Percentiles rank a stretch among this genome's conserved stretches.
Conservation (phyloP, 1,140 invertebrate species). For the Nebria ingens region DNA sequence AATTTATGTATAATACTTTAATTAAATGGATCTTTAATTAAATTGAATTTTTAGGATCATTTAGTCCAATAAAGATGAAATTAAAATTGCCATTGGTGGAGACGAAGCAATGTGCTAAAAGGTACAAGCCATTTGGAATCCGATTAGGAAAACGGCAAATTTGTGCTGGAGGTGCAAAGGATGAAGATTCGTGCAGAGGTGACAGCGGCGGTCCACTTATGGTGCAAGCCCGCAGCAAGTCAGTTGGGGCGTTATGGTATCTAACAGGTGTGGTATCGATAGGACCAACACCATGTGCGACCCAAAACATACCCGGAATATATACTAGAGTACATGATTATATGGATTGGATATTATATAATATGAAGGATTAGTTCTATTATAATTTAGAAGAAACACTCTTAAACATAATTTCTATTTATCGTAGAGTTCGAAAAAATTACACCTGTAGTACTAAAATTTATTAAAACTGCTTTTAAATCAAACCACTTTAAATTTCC, state of each 20-base stretch:
- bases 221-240: slow-evolving; percentile 21
- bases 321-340: slow-evolving; percentile 44
- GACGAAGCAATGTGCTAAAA: slow-evolving; percentile 16
- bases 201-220: slow-evolving; percentile 71
- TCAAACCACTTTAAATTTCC: too few species aligned
- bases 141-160: slow-evolving; percentile 33
- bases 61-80: slow-evolving; percentile 21
- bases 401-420: too few species aligned
- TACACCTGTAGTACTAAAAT: too few species aligned
- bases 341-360: slow-evolving; percentile 36
- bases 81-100: slow-evolving; percentile 15
- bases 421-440: too few species aligned
- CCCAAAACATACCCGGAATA: slow-evolving; percentile 39
- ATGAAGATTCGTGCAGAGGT: slow-evolving; percentile 55
- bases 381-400: too few species aligned
- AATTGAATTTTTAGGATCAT: not conserved
- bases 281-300: slow-evolving; percentile 39
- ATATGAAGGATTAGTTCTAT: too few species aligned
- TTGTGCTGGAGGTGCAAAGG: slow-evolving; percentile 52
- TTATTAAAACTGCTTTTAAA: too few species aligned
- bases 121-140: slow-evolving; percentile 3
- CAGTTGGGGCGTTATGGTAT: not conserved
- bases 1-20: not conserved
- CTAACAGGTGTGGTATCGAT: slow-evolving; percentile 42
- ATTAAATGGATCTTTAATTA: too few species aligned